Evolutionary conservation across 2,888 invertebrate genomes (phyloP), one percentile per base, ranked within the genome.

Genomic region (Endotricha flammealis): DNA sequence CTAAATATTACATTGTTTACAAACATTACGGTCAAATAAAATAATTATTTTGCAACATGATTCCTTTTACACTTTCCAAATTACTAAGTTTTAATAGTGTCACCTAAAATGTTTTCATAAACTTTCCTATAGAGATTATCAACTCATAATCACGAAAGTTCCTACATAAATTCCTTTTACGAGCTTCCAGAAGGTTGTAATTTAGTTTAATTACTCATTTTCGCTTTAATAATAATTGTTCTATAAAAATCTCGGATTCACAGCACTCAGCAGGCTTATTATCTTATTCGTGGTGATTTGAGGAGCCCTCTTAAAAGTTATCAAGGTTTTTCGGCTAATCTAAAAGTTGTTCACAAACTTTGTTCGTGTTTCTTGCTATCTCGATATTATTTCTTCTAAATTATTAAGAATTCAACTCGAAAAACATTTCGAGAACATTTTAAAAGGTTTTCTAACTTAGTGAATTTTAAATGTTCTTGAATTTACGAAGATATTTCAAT

Each of bases 311-410:
- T 53, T 49, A 44, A 40, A 53, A 62, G 53, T 58, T 59, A 49
- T 51, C 46, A 50, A 55, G 53, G 50, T 41, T 51, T 59, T 51
- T 38, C 40, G 8, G 41, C 43, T 44, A 49, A 57, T 57, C 49
- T 37, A 38, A 45, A 65, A 67, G 53, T 62, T 64, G 48, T 25
- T 52, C 56, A 50, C 41, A 28, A 57, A 58, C 50, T 62, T 59
- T 45, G 41, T 41, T 48, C 20, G 31, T 44, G 36, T 34, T 46
- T 40, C 32, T 16, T 27, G 39, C 33, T 41, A 34, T 37, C 33
- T 47, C 44, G 45, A 41, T 36, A 46, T 46, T 52, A 40, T 52
- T 40, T 28, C 36, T 35, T 48, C 46, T 47, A 49, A 48, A 51
- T 50, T 51, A 47, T 42, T 28, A 29, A 34, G 35, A 14, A 45